Percentiles rank a stretch among this genome's conserved stretches.
phyloP scores from a whole-genome alignment of 2,113 vertebrate species.

The Sylvilagus bachmani region DNA sequence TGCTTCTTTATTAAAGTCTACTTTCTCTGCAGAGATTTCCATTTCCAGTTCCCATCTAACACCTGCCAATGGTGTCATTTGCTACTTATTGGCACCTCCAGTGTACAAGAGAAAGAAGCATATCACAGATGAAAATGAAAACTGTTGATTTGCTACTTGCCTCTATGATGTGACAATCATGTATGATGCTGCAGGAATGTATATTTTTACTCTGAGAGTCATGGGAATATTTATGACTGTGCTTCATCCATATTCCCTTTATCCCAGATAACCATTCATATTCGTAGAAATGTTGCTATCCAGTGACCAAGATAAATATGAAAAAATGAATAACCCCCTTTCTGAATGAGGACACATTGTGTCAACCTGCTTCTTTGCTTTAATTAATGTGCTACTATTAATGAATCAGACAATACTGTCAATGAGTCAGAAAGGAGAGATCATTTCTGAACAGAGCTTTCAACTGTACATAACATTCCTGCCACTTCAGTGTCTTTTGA shows the following conservation, averaged over 20 bases:
- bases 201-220: background rate
- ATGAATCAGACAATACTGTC: conserved; percentile 30
- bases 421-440: conserved; percentile 19
- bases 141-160: background rate
- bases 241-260: background rate
- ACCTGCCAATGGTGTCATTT: background rate
- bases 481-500: background rate
- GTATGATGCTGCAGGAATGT: background rate
- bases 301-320: conserved; percentile 20
- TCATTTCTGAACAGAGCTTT: conserved; percentile 9
- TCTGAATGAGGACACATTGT: conserved; percentile 39
- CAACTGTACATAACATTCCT: background rate
- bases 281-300: background rate
- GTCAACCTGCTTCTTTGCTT: conserved; percentile 34
- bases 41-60: background rate
- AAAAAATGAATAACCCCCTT: background rate
- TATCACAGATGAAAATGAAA: background rate
- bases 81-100: background rate
- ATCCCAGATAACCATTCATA: background rate
- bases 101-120: background rate
- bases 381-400: conserved; percentile 18
- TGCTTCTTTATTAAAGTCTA: background rate
- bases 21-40: background rate
- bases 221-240: background rate
- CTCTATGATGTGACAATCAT: background rate